phyloP scores from a whole-genome alignment of 2,113 vertebrate species.

The Mesoclemmys tuberculata region DNA sequence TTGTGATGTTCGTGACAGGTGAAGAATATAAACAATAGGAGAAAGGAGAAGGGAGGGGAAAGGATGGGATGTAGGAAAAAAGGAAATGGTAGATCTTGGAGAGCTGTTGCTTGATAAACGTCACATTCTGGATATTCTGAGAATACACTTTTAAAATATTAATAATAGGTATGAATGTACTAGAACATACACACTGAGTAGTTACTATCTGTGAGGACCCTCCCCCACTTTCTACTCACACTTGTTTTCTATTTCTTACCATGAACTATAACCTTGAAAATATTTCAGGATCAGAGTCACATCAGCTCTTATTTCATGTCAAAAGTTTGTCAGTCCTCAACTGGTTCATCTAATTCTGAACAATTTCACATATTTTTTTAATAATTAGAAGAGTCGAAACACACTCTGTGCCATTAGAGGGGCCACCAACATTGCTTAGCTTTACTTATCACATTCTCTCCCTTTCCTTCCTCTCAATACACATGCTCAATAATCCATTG shows the following conservation, averaged over 20 bases:
- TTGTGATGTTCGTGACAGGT: neutral
- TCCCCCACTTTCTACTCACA: neutral
- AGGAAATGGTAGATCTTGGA: neutral
- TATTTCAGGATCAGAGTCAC: neutral
- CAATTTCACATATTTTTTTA: neutral
- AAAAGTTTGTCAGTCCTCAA: neutral
- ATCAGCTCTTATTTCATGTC: neutral
- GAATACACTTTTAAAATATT: too few species aligned
- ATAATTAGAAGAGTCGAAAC: neutral
- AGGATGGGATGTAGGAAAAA: too few species aligned
- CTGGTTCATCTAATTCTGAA: neutral
- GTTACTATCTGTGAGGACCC: neutral
- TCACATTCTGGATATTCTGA: neutral
- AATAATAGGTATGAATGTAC: too few species aligned
- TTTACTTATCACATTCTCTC: neutral
- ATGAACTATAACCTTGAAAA: neutral
- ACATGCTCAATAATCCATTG: neutral
- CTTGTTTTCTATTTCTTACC: neutral
- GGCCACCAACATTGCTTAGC: neutral
- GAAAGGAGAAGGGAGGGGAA: neutral
- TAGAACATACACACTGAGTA: too few species aligned
- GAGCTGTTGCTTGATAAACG: neutral
- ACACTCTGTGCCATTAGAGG: neutral
- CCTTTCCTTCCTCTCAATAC: neutral
- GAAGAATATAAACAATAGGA: neutral